A percentile compares a stretch with the other conserved stretches of the same genome.
Conservation (phyloP, 2,113 vertebrate species). For the Tonatia bakeri region DNA sequence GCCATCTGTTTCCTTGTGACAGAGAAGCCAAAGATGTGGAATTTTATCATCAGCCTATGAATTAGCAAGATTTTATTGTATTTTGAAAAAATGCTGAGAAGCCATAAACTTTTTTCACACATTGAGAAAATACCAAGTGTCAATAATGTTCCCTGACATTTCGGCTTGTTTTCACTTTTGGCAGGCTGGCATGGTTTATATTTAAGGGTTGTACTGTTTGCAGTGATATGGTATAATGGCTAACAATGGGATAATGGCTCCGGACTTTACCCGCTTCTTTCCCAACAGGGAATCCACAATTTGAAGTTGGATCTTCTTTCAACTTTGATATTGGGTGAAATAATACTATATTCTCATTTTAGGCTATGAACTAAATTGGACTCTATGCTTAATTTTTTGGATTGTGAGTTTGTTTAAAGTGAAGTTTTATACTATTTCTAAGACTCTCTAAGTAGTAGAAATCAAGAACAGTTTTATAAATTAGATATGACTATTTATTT, state of each 20-base stretch:
- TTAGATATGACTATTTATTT: neutral
- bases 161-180: neutral
- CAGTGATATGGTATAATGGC: neutral
- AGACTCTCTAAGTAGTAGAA: neutral
- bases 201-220: neutral
- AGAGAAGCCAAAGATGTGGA: constrained; percentile 15
- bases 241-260: neutral
- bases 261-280: neutral
- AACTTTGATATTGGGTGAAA: neutral
- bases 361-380: neutral
- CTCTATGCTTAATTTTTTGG: neutral
- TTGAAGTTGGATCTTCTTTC: neutral
- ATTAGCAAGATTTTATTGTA: constrained; percentile 1
- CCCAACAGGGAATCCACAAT: neutral
- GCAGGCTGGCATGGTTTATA: neutral
- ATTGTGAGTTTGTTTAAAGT: neutral
- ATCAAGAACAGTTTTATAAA: constrained; percentile 4
- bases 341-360: neutral
- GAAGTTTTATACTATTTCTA: neutral
- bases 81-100: constrained; percentile 37
- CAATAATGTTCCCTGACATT: neutral
- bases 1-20: neutral
- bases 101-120: neutral
- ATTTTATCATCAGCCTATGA: constrained; percentile 28
- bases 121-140: constrained; percentile 3